These are phyloP conservation scores for Drosophila navojoa DNA, from an alignment of 1,140 invertebrate species.

Conservation along the genomic window DNA sequence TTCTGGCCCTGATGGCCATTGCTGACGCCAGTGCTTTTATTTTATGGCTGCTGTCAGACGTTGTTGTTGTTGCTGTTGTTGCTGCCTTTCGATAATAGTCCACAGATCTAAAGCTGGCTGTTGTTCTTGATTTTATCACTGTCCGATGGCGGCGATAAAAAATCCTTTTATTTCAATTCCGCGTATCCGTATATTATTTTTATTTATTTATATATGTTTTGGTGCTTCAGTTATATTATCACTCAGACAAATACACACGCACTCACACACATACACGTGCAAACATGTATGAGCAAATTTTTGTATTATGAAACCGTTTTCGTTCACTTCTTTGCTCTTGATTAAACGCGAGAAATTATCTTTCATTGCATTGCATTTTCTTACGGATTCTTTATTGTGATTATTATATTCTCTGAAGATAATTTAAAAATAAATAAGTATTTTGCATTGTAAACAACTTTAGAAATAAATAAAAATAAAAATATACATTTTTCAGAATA, in stretches of 20 bases:
- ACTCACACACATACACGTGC: not conserved
- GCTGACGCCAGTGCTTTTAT: slow-evolving; percentile 40
- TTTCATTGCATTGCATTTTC: not conserved
- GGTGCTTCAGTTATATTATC: not conserved
- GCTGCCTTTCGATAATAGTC: slow-evolving; percentile 56
- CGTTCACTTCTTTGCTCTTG: not conserved
- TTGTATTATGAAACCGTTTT: not conserved
- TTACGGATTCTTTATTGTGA: not conserved
- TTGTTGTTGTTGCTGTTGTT: slow-evolving; percentile 23
- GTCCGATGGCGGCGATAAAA: not conserved
- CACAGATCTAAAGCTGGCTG: slow-evolving; percentile 18
- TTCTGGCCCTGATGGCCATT: slow-evolving; percentile 25
- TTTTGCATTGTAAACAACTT: no score
- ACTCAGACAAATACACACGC: not conserved
- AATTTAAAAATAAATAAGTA: no score
- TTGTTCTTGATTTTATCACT: slow-evolving; percentile 15
- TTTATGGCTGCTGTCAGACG: slow-evolving; percentile 23
- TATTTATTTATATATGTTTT: not conserved
- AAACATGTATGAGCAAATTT: not conserved
- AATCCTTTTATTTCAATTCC: no score
- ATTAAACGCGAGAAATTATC: not conserved
- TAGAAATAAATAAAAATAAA: no score
- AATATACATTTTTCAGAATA: no score
- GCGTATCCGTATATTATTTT: not conserved
- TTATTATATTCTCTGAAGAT: no score